Conservation (phyloP, 2,113 vertebrate species). For the Caranx ignobilis region DNA sequence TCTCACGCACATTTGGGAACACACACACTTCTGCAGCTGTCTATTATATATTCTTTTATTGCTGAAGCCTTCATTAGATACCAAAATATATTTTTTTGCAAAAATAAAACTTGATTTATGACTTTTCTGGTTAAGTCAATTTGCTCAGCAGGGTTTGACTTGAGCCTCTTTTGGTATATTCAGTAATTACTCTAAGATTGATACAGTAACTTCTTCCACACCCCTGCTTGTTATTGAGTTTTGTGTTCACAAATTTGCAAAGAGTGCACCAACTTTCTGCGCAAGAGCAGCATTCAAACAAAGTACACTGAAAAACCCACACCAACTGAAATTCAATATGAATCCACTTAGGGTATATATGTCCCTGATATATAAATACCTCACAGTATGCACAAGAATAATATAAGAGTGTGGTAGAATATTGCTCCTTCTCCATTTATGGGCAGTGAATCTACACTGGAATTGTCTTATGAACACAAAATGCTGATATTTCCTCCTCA, state of each 20-base stretch:
- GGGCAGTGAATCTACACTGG: conserved; percentile 30
- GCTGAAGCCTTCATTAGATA: not conserved
- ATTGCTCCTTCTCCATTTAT: conserved; percentile 53
- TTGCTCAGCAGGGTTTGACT: conserved; percentile 20
- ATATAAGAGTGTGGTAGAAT: conserved; percentile 33
- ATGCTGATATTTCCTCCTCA: conserved; percentile 52
- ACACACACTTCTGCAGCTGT: no score
- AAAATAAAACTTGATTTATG: conserved; percentile 3
- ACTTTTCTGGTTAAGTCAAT: not conserved
- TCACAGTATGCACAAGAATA: conserved; percentile 21
- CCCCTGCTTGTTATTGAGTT: not conserved
- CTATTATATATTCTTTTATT: not conserved
- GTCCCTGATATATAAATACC: conserved; percentile 14
- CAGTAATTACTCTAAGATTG: not conserved
- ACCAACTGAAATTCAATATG: conserved; percentile 4
- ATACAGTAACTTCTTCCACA: conserved; percentile 21
- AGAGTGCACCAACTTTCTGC: conserved; percentile 7
- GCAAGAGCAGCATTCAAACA: conserved; percentile 3
- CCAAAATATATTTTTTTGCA: not conserved
- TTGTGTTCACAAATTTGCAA: conserved; percentile 20
- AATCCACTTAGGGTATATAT: conserved; percentile 12
- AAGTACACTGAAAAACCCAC: not conserved
- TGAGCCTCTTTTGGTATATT: not conserved
- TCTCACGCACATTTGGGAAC: not conserved
- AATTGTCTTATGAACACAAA: conserved; percentile 63